Percentiles rank a stretch among this genome's conserved stretches.
phyloP scores from a whole-genome alignment of 1,140 invertebrate species.

The Acromyrmex charruanus region DNA sequence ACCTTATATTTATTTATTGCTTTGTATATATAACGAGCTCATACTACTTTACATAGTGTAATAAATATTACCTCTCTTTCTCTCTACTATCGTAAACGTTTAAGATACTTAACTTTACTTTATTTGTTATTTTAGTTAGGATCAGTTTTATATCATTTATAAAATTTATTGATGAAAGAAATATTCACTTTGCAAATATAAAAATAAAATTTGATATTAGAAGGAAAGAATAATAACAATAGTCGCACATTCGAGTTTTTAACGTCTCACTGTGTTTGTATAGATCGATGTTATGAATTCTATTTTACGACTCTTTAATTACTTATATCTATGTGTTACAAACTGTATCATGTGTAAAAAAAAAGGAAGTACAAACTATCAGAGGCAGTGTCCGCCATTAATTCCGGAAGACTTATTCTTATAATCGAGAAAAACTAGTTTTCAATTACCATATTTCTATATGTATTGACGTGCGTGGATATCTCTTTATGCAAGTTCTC shows the following conservation, averaged over 20 bases:
- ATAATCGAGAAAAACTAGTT: not conserved
- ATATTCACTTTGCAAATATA: conserved; percentile 16
- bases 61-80: not conserved
- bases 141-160: conserved; percentile 15
- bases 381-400: conserved; percentile 46
- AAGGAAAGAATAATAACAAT: not conserved
- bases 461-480: not conserved
- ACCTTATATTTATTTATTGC: too few relatives aligned
- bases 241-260: not conserved
- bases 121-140: conserved; percentile 6
- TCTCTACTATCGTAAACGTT: not conserved
- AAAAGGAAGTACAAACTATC: conserved; percentile 62
- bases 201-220: conserved; percentile 6
- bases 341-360: conserved; percentile 49
- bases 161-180: conserved; percentile 31
- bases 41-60: too few relatives aligned
- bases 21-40: too few relatives aligned
- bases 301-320: conserved; percentile 76
- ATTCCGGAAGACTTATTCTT: conserved; percentile 55
- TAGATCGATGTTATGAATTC: conserved; percentile 71
- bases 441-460: not conserved
- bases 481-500: conserved; percentile 18
- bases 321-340: conserved; percentile 67
- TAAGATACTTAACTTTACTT: conserved; percentile 8
- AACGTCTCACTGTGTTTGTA: not conserved